Percentiles rank a stretch among this genome's conserved stretches.
These are phyloP conservation scores for Silurus asotus DNA, from an alignment of 2,113 vertebrate species.

Conservation along the genomic window DNA sequence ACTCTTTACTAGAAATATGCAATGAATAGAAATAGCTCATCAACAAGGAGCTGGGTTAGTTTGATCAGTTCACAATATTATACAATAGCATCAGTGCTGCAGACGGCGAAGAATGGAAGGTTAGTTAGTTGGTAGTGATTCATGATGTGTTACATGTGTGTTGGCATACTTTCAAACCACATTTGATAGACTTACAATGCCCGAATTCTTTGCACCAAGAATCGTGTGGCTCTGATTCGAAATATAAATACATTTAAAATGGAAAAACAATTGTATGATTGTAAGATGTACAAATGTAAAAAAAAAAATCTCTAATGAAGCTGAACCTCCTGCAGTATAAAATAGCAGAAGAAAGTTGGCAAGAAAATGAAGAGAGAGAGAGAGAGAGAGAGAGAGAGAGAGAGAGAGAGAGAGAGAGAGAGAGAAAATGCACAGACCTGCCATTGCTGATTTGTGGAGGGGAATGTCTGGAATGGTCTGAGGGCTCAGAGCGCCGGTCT, in stretches of 20 bases:
- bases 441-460: conserved; percentile 94
- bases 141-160: not conserved
- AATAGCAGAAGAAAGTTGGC: not conserved
- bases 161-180: conserved; percentile 19
- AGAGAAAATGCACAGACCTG: conserved; percentile 74
- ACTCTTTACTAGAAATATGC: not conserved
- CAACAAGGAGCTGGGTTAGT: not conserved
- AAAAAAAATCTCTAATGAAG: not conserved
- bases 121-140: conserved; percentile 19
- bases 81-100: not conserved
- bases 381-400: not conserved
- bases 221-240: conserved; percentile 51
- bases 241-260: conserved; percentile 39
- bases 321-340: not conserved
- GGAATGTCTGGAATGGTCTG: conserved; percentile 94
- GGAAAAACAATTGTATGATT: not conserved
- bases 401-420: not conserved
- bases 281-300: not conserved
- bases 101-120: conserved; percentile 15
- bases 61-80: not conserved
- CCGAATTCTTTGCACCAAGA: conserved; percentile 41
- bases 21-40: not conserved
- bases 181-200: conserved; percentile 50
- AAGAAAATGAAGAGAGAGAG: not conserved
- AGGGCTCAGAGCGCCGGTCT: conserved; percentile 93